phyloP scores from a whole-genome alignment of 2,888 invertebrate genomes.

The Lycia hirtaria region DNA sequence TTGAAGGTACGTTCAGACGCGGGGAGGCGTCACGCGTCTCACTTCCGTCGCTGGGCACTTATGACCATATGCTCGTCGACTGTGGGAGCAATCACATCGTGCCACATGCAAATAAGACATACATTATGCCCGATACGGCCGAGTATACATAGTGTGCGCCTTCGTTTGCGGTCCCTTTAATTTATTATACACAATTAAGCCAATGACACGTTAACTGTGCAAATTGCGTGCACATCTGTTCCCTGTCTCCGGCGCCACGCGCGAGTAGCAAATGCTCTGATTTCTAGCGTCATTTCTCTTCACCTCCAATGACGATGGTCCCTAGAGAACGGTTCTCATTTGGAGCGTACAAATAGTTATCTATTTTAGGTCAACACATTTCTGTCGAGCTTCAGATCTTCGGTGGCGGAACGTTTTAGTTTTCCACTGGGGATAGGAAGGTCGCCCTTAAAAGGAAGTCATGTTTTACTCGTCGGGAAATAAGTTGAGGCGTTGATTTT shows the following conservation, averaged over 20 bases:
- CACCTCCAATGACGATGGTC: conserved; percentile 14
- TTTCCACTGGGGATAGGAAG: conserved; percentile 44
- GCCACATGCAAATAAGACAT: conserved; percentile 37
- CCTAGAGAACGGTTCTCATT: conserved; percentile 21
- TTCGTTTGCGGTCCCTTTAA: conserved; percentile 6
- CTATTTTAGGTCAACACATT: conserved; percentile 35
- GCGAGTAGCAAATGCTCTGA: neutral
- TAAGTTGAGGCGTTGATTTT: conserved; percentile 50
- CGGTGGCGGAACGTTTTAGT: conserved; percentile 45
- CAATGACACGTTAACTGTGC: conserved; percentile 25
- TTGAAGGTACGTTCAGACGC: conserved; percentile 58
- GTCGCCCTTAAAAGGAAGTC: conserved; percentile 45
- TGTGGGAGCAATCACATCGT: conserved; percentile 43
- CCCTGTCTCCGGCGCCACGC: conserved; percentile 1
- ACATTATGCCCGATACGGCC: conserved; percentile 3
- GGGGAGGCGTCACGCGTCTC: conserved; percentile 72
- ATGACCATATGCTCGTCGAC: conserved; percentile 54
- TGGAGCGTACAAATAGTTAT: conserved; percentile 31
- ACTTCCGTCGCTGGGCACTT: conserved; percentile 72
- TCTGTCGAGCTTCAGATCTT: conserved; percentile 26
- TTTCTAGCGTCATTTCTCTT: conserved; percentile 18
- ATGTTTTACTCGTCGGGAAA: conserved; percentile 46
- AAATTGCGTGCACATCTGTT: conserved; percentile 27
- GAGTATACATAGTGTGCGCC: neutral
- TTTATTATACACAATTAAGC: conserved; percentile 23